Percentiles rank a stretch among this genome's conserved stretches.
phyloP scores from a whole-genome alignment of 2,888 invertebrate genomes.

The Chymomyza amoena region DNA sequence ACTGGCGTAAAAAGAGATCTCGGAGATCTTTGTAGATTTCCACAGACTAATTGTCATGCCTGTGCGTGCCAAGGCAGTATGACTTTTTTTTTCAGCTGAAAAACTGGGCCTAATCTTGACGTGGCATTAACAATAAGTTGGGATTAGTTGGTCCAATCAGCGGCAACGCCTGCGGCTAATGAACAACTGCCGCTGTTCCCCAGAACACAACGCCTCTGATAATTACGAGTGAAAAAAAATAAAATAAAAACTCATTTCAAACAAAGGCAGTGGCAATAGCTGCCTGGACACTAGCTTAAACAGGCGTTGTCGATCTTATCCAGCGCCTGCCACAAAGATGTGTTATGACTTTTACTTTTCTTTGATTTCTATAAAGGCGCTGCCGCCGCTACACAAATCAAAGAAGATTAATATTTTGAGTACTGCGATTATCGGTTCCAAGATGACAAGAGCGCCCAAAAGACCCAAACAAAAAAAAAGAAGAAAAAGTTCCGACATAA shows the following conservation, averaged over 20 bases:
- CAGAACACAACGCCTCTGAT: conserved; percentile 37
- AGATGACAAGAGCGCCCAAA: conserved; percentile 48
- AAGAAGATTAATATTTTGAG: conserved; percentile 61
- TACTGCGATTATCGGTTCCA: conserved; percentile 39
- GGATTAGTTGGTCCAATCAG: conserved; percentile 72
- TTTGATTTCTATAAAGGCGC: conserved; percentile 31
- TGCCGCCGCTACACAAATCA: conserved; percentile 41
- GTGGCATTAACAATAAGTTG: conserved; percentile 24
- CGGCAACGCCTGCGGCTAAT: conserved; percentile 73
- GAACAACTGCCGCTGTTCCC: conserved; percentile 45
- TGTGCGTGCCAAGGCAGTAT: conserved; percentile 46
- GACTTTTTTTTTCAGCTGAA: conserved; percentile 39
- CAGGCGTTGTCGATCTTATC: conserved; percentile 55
- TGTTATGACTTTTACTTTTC: conserved; percentile 71
- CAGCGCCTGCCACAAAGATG: conserved; percentile 34
- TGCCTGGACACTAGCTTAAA: conserved; percentile 16
- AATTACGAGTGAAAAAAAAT: conserved; percentile 62
- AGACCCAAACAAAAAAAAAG: conserved; percentile 18
- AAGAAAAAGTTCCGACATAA: conserved; percentile 24
- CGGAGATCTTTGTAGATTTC: not conserved
- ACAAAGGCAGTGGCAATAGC: conserved; percentile 45
- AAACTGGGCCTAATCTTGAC: conserved; percentile 60
- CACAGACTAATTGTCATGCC: conserved; percentile 45
- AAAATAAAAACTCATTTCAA: conserved; percentile 39
- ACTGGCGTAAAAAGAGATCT: not conserved